Conservation (phyloP, 2,113 vertebrate species). For the Oenanthe melanoleuca region DNA sequence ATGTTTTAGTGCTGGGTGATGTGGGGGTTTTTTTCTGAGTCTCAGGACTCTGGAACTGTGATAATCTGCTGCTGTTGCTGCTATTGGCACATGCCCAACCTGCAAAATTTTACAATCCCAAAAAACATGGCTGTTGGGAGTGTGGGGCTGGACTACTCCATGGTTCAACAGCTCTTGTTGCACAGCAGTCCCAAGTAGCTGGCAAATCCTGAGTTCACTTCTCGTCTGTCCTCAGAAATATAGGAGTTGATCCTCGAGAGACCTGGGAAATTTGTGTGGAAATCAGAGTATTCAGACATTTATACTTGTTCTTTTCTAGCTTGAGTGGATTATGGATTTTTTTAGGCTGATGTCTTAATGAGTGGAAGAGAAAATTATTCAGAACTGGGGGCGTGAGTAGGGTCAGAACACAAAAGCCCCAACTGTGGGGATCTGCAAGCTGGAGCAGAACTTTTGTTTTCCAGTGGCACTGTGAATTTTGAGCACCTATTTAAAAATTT, state of each 20-base stretch:
- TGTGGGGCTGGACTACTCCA: accelerated
- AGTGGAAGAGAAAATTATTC: neutral
- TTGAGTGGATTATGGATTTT: neutral
- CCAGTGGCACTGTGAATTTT: neutral
- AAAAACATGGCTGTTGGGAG: neutral
- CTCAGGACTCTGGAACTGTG: neutral
- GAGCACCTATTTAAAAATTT: neutral
- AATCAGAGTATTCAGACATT: neutral
- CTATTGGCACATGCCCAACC: accelerated
- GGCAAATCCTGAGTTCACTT: neutral
- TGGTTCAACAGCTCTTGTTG: neutral
- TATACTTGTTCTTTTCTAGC: neutral
- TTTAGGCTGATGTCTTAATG: neutral
- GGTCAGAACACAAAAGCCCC: neutral
- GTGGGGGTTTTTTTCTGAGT: neutral
- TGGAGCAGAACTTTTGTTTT: neutral
- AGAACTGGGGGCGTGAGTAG: neutral
- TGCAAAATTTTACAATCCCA: neutral
- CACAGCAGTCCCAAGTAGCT: too few species aligned
- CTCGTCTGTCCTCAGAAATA: neutral
- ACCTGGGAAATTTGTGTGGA: accelerated
- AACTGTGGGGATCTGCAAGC: accelerated
- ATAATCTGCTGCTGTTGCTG: neutral
- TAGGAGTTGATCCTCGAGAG: neutral
- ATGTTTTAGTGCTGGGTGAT: neutral